Evolutionary conservation across 2,888 invertebrate species (phyloP).

Genomic region (Trichogramma evanescens): DNA sequence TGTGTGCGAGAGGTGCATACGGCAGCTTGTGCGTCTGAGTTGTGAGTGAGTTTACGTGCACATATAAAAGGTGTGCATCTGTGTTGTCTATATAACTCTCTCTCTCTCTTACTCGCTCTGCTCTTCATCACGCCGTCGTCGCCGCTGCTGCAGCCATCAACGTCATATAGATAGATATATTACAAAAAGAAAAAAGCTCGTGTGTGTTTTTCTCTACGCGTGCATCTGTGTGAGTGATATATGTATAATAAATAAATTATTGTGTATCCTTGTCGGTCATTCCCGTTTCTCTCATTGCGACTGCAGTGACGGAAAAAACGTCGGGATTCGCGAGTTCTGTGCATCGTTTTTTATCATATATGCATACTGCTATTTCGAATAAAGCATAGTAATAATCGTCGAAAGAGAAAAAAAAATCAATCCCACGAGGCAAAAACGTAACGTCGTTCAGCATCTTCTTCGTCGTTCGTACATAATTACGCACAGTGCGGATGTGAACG

Average conservation of each 20-base stretch:
- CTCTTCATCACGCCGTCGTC: not conserved
- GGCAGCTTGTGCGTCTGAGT: not conserved
- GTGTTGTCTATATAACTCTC: not conserved
- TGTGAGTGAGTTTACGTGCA: not conserved
- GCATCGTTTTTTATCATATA: no score
- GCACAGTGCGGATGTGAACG: no score
- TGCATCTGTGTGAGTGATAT: no score
- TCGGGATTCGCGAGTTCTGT: not conserved
- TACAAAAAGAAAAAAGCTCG: no score
- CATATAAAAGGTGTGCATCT: not conserved
- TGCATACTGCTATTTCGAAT: no score
- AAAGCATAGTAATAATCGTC: no score
- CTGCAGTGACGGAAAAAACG: not conserved
- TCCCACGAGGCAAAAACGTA: no score
- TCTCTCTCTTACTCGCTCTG: not conserved
- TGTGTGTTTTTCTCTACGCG: no score
- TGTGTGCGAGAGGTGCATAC: constrained; percentile 22
- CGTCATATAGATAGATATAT: no score
- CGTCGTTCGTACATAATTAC: no score
- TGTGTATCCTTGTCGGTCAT: constrained; percentile 17
- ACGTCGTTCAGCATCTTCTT: no score
- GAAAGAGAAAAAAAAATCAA: no score
- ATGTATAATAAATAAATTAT: not conserved
- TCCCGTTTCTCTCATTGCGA: constrained; percentile 11
- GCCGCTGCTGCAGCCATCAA: not conserved